Conservation (phyloP, 2,797 vertebrate genomes). For the Galagoides demidoff region DNA sequence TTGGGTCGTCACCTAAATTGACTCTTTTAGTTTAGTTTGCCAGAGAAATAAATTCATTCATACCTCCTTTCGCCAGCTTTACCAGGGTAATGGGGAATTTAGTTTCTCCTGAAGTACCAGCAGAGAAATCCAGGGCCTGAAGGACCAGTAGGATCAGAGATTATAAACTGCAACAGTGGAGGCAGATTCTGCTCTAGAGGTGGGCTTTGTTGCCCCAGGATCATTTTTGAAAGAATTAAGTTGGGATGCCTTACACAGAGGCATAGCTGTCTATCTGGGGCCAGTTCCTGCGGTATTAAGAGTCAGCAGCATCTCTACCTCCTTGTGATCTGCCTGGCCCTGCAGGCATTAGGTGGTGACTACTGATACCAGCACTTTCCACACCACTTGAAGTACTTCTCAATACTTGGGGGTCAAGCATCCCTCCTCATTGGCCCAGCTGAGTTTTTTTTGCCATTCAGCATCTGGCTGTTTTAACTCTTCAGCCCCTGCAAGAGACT, state of each 20-base stretch:
- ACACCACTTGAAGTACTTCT: not conserved
- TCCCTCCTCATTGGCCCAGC: not conserved
- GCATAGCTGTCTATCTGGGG: no score
- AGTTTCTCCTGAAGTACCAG: not conserved
- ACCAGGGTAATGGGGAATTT: not conserved
- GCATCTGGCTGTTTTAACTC: not conserved
- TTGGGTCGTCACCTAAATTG: not conserved
- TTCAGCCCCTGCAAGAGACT: not conserved
- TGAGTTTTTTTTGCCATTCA: not conserved
- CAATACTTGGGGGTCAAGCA: not conserved
- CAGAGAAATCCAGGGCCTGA: not conserved
- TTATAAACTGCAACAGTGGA: not conserved
- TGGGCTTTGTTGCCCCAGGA: not conserved
- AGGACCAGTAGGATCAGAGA: not conserved
- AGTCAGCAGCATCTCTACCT: accelerated
- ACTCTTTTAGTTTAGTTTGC: not conserved
- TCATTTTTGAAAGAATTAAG: not conserved
- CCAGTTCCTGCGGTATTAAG: not conserved
- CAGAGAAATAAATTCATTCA: not conserved
- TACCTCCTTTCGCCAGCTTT: not conserved
- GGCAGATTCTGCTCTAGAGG: not conserved
- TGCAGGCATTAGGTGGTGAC: not conserved
- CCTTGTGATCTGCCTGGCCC: not conserved
- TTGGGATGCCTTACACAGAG: not conserved
- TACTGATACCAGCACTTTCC: not conserved